Percentiles rank a stretch among this genome's conserved stretches.
phyloP scores from a whole-genome alignment of 2,113 vertebrate species.

The Amphiprion ocellaris region DNA sequence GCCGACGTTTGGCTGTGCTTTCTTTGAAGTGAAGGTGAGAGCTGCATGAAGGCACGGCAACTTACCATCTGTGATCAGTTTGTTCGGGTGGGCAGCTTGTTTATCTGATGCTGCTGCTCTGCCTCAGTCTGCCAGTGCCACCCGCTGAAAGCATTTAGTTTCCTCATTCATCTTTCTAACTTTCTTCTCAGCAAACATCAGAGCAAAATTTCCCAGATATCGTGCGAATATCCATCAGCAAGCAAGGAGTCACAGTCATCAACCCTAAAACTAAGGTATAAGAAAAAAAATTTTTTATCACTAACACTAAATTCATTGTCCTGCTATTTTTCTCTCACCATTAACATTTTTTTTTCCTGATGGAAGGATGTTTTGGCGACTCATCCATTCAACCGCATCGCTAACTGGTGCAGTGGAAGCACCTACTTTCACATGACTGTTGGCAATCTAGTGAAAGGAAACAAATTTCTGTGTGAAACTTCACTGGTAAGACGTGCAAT shows the following conservation, averaged over 20 bases:
- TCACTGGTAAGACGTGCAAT: slow-evolving; percentile 89
- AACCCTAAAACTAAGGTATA: slow-evolving; percentile 95
- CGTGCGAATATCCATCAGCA: slow-evolving; percentile 94
- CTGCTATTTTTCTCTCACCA: neutral
- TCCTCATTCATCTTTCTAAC: neutral
- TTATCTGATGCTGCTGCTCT: slow-evolving; percentile 20
- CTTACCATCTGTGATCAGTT: neutral
- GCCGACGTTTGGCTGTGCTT: slow-evolving; percentile 97
- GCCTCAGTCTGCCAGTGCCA: neutral
- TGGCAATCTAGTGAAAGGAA: slow-evolving; percentile 91
- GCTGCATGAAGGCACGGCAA: neutral
- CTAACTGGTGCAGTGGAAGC: slow-evolving; percentile 97
- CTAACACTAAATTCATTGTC: neutral
- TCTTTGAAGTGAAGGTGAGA: slow-evolving; percentile 96
- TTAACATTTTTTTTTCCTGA: neutral
- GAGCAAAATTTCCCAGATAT: slow-evolving; percentile 92
- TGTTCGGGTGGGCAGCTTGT: neutral
- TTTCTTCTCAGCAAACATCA: slow-evolving; percentile 91
- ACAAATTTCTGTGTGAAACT: slow-evolving; percentile 94
- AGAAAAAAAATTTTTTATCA: too few species aligned
- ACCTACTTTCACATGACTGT: slow-evolving; percentile 98
- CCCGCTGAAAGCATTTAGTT: neutral
- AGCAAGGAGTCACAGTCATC: slow-evolving; percentile 91
- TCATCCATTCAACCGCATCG: slow-evolving; percentile 93
- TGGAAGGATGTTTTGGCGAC: slow-evolving; percentile 89